Evolutionary conservation across 2,113 vertebrate species (phyloP), one percentile per base, ranked within the genome.

Genomic region (Percopsis transmontana): DNA sequence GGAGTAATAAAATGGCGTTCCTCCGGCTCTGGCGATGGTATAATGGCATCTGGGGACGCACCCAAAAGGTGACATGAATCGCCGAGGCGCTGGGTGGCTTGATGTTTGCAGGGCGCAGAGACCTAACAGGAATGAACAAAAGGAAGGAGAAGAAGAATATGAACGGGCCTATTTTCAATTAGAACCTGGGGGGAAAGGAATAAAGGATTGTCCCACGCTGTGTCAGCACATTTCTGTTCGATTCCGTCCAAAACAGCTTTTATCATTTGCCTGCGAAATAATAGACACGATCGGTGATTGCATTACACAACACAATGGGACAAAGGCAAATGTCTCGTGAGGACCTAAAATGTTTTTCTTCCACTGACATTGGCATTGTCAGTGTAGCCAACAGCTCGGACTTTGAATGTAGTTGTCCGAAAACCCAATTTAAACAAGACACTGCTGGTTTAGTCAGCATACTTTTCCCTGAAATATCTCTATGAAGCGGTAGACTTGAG

Each of bases 1-100:
- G 78, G 80, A 87, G 85, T 85, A 68, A 85, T 87, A 86, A 86
- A 86, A 85, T 44, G 16, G 52, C 60, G 78, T 77, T 79, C 65
- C 42, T 2, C 61, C 80, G 76, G 69, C 81, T 53, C 72, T 79
- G 87, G 82, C 72, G 82, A 79, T 85, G 78, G 79, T 62, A 41
- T 73, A 79, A 80, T 74, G 85, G 85, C 69, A 72, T 81, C 68
- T 87, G 76, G 80, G 81, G 87, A 87, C 63, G 69, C 62, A 66
- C 77, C 77, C 70, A 68, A 69, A 79, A 33, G 81, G 74, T 65
- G 64, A 71, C 18, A 62, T 48, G 79, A 77, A 87, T 79, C 74
- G 79, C 70, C 66, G 74, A 59, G 10, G 68, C 75, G 75, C 72
- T 70, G 70, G 74, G 68, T 70, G 74, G 77, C 74, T 20, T 33